These are phyloP conservation scores for Drosophila ogumai DNA, from an alignment of 1,140 invertebrate genomes.

Conservation along the genomic window DNA sequence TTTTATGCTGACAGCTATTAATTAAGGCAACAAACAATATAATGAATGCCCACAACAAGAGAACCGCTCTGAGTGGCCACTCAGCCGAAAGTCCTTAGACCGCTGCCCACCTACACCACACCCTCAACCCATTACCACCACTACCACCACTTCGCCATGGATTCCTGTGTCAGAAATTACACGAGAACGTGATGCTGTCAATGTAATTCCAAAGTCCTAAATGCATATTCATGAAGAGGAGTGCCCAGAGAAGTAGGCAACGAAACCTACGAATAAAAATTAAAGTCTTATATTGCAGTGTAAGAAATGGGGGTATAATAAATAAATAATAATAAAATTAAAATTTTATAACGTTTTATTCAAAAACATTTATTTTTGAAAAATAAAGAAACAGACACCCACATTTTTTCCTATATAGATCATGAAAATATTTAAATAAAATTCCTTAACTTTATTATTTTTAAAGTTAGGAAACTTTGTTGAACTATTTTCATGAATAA, in stretches of 20 bases:
- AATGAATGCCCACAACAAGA: conserved; percentile 47
- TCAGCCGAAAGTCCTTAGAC: conserved; percentile 58
- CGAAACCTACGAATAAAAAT: background rate
- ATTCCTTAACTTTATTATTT: no score
- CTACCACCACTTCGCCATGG: background rate
- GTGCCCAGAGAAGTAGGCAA: conserved; percentile 35
- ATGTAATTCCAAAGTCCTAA: conserved; percentile 35
- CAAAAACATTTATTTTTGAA: no score
- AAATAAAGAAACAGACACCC: no score
- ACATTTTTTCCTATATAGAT: no score
- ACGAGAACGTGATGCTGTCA: conserved; percentile 26
- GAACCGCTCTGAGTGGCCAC: conserved; percentile 48
- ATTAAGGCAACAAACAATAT: conserved; percentile 66
- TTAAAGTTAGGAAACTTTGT: no score
- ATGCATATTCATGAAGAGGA: conserved; percentile 44
- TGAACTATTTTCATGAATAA: no score
- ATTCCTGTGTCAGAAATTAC: conserved; percentile 15
- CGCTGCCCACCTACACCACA: conserved; percentile 16
- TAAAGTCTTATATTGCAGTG: background rate
- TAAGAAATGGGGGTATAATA: background rate
- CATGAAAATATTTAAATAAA: no score
- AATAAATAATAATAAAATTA: background rate
- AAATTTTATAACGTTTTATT: background rate
- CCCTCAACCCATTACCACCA: background rate
- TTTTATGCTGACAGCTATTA: conserved; percentile 65